Percentiles rank a stretch among this genome's conserved stretches.
Evolutionary conservation across 2,113 vertebrate species (phyloP).

Genomic region (Macrotus californicus): DNA sequence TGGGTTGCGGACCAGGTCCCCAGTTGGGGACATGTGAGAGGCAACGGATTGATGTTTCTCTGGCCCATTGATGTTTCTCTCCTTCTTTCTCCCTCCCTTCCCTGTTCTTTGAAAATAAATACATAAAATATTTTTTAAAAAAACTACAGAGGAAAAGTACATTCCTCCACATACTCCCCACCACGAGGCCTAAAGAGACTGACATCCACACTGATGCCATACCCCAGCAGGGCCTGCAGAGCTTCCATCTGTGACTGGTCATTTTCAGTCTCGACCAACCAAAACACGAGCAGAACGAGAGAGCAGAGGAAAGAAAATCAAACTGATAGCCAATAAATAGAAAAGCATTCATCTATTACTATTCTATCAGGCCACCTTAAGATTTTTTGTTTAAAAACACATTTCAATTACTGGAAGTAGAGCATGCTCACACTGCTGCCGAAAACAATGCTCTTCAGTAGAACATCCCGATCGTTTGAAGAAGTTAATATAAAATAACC

Average conservation of each 20-base stretch:
- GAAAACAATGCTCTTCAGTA: not conserved
- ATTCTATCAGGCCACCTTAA: not conserved
- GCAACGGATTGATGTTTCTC: too few relatives aligned
- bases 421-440: not conserved
- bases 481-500: not conserved
- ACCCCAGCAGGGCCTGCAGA: not conserved
- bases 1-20: too few relatives aligned
- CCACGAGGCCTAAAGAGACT: not conserved
- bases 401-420: not conserved
- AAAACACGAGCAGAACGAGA: conserved; percentile 19
- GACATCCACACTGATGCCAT: not conserved
- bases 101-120: too few relatives aligned
- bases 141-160: not conserved
- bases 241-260: not conserved
- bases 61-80: too few relatives aligned
- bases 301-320: conserved; percentile 14
- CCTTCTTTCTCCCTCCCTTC: too few relatives aligned
- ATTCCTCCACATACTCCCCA: not conserved
- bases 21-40: too few relatives aligned
- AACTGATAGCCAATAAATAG: not conserved
- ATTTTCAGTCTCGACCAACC: not conserved
- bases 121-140: too few relatives aligned
- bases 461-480: not conserved
- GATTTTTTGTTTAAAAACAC: not conserved
- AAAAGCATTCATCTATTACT: not conserved